Percentiles rank a stretch among this genome's conserved stretches.
Conservation (phyloP, 2,888 invertebrate species). For the Imbricaverruca yamaguchii region DNA sequence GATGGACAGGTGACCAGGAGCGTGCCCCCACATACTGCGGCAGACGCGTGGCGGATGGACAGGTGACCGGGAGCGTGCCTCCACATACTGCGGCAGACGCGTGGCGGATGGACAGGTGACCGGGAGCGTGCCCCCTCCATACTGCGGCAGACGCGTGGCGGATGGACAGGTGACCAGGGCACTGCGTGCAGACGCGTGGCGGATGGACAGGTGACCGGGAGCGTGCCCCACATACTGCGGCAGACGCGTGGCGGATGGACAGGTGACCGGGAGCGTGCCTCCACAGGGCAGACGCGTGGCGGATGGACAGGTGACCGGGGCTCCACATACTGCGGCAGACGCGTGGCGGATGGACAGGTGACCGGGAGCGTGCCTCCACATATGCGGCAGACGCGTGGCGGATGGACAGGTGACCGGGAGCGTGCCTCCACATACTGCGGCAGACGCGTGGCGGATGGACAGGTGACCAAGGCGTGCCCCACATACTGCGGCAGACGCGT, state of each 20-base stretch:
- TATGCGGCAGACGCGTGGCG: constrained; percentile 34
- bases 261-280: constrained; percentile 38
- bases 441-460: constrained; percentile 36
- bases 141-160: constrained; percentile 38
- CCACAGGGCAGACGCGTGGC: constrained; percentile 41
- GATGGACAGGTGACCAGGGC: too few species aligned
- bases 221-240: constrained; percentile 36
- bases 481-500: constrained; percentile 31
- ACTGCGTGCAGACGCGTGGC: too few species aligned
- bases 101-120: constrained; percentile 36
- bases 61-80: too few species aligned
- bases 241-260: constrained; percentile 36
- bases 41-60: too few species aligned
- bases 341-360: constrained; percentile 37
- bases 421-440: constrained; percentile 36
- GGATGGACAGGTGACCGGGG: too few species aligned
- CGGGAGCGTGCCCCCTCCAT: constrained; percentile 36
- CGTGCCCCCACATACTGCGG: constrained; percentile 36
- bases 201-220: too few species aligned
- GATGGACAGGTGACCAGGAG: constrained; percentile 40
- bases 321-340: constrained; percentile 30
- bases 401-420: constrained; percentile 38
- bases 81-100: too few species aligned
- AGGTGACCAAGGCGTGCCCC: constrained; percentile 39
- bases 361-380: constrained; percentile 39